Base-by-base conservation (phyloP, 2,888 invertebrate genomes). In the Pachydiplax longipennis region DNA sequence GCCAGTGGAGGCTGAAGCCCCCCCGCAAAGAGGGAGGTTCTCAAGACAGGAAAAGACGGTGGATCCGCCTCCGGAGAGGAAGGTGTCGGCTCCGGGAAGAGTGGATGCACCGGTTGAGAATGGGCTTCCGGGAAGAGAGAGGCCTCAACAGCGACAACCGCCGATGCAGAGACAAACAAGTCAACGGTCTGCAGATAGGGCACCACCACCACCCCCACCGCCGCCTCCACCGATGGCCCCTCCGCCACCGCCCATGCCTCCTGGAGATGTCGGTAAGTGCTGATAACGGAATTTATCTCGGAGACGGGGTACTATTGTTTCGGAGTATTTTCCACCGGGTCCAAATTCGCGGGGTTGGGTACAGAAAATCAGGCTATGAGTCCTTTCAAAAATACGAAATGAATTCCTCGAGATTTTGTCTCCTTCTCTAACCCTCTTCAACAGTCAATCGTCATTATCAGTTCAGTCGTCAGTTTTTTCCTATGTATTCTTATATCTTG, bases 181-280 rank as follows among this genome's bases (percentile, higher is more conserved):
- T 92, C 92, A 90, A 40, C 90, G 22, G 92, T 92, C 81, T 93
- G 94, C 92, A 93, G 93, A 90, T 93, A 92, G 90, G 93, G 93
- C 25, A 94, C 94, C 92, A 73, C 61, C 91, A 31, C 90, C 90
- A 80, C 81, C 81, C 25, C 90, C 90, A 58, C 91, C 91, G 15
- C 37, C 91, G 35, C 81, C 91, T 13, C 87, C 91, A 18, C 48
- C 90, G 13, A 73, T 90, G 48, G 83, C 58, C 53, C 87, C 87
- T 12, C 97, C 97, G 83, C 95, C 97, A 91, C 97, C 97, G 48
- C 97, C 97, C 12, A 95, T 95, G 93, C 94, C 96, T 93, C 95
- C 96, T 5, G 61, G 37, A 31, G 87, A 87, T 12, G 31, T 87
- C 31, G 12, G 87, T 87, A n/a, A 87, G 87, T 87, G 35, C 37